Base-by-base conservation (phyloP, 2,888 invertebrate species). In the Protophormia terraenovae region DNA sequence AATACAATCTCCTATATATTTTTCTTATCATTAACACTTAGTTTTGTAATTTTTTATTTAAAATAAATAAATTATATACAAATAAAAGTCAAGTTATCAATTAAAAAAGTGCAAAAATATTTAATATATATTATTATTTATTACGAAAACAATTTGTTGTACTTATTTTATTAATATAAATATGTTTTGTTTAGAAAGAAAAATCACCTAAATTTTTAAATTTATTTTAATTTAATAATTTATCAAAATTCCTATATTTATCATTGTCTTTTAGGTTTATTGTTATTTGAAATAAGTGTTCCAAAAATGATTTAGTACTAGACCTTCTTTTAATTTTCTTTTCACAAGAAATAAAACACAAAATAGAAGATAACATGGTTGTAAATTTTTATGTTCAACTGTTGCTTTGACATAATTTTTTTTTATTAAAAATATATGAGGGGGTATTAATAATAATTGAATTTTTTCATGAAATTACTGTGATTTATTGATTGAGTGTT, bases 31-130 rank as follows among this genome's bases (percentile, higher is more conserved):
- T n/a, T 8, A 19, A n/a, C 47, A 47, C 10, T 53, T 53, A 53
- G 53, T 53, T 53, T 53, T 53, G 14, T 53, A 53, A 53, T 53
- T 14, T 66, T 53, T 16, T 50, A 32, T 67, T 67, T 77, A 16
- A 75, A 53, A 24, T 58, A 53, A 38, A 64, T 55, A 47, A n/a
- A 8, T 47, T 47, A 41, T 41, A 67, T 67, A 67, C n/a, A 45
- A 76, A 64, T 75, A 29, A 76, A 76, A 76, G 22, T 53, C 38
- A 76, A 66, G n/a, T 55, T 77, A 77, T 67, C 66, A 53, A 66
- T 55, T 66, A 29, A 55, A 45, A 29, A 76, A 27, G 14, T 22
- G 27, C 10, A 47, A 35, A 47, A 47, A 41, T n/a, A n/a, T n/a
- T 1, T 45, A 7, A 5, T 32, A n/a, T 32, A 60, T 47, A 35